These are phyloP conservation scores for Orestias chungarensis DNA, from an alignment of 2,797 vertebrate genomes.

Conservation along the genomic window DNA sequence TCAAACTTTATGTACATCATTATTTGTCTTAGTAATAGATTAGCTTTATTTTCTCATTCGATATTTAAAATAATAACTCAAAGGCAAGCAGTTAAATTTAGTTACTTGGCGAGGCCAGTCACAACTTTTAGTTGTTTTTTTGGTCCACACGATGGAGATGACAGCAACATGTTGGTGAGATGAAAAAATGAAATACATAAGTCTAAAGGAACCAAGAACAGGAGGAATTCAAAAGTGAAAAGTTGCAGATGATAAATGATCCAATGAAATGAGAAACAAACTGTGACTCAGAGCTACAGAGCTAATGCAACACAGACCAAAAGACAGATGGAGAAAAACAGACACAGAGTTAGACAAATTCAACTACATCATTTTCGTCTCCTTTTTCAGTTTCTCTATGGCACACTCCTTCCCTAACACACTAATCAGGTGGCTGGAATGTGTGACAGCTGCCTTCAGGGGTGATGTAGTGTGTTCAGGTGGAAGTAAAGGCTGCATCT, in stretches of 20 bases:
- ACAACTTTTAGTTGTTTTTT: slow-evolving; percentile 10
- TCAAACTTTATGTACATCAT: slow-evolving; percentile 27
- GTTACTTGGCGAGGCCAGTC: slow-evolving; percentile 41
- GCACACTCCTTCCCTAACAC: slow-evolving; percentile 36
- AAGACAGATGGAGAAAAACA: slow-evolving; percentile 52
- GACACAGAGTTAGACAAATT: slow-evolving; percentile 56
- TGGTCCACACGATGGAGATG: slow-evolving; percentile 10
- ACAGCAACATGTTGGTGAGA: slow-evolving; percentile 26
- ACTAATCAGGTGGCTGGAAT: slow-evolving; percentile 66
- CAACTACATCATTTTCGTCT: slow-evolving; percentile 45
- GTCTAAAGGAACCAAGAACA: slow-evolving; percentile 8
- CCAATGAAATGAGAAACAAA: slow-evolving; percentile 1
- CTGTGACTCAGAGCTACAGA: slow-evolving; percentile 24
- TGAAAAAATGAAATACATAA: slow-evolving; percentile 26
- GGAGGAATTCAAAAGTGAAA: slow-evolving; percentile 19
- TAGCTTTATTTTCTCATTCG: slow-evolving; percentile 17
- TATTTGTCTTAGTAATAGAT: slow-evolving; percentile 27
- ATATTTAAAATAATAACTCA: slow-evolving; percentile 38
- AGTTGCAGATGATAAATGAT: slow-evolving; percentile 24
- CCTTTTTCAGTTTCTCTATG: slow-evolving; percentile 25
- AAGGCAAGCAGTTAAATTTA: slow-evolving; percentile 30
- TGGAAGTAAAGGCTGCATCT: slow-evolving; percentile 62
- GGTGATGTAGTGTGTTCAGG: slow-evolving; percentile 74
- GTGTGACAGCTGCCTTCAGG: slow-evolving; percentile 69
- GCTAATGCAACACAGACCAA: slow-evolving; percentile 26